Percentiles rank a stretch among this genome's conserved stretches.
Evolutionary conservation across 2,888 invertebrate species (phyloP).

Genomic region (Drosophila cognata): DNA sequence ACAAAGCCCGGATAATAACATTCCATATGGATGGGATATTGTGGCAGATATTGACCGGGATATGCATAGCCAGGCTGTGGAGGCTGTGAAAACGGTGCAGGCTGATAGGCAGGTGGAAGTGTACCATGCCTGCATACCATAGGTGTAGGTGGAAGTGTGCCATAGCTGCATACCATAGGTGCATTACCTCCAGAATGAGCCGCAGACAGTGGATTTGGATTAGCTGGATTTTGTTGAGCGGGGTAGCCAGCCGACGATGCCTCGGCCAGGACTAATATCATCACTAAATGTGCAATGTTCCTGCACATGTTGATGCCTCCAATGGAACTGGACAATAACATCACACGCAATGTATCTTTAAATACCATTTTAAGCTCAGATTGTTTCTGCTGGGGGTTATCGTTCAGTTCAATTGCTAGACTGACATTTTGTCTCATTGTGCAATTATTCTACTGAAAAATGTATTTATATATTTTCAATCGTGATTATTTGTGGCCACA

Average conservation of each 20-base stretch:
- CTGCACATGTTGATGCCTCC: constrained; percentile 46
- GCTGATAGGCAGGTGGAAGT: not conserved
- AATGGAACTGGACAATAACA: constrained; percentile 39
- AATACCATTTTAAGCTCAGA: not conserved
- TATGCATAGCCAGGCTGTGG: constrained; percentile 40
- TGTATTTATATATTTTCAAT: no score
- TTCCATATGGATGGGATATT: constrained; percentile 35
- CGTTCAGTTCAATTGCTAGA: constrained; percentile 29
- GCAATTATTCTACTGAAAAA: not conserved
- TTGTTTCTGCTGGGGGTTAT: constrained; percentile 50
- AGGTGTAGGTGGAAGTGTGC: constrained; percentile 1
- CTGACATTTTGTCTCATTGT: constrained; percentile 31
- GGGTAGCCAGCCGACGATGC: constrained; percentile 13
- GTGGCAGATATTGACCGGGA: constrained; percentile 61
- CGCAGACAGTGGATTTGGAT: not conserved
- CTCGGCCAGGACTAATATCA: constrained; percentile 37
- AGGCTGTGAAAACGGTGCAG: not conserved
- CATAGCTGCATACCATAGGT: constrained; percentile 1
- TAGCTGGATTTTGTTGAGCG: constrained; percentile 1
- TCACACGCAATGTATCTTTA: constrained; percentile 28
- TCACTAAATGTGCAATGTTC: constrained; percentile 6
- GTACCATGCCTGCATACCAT: not conserved
- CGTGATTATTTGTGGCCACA: not conserved
- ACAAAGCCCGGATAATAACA: constrained; percentile 39
- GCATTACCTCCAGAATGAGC: constrained; percentile 12